Base-by-base conservation (phyloP, 2,888 invertebrate species). In the Sminthurides aquaticus region DNA sequence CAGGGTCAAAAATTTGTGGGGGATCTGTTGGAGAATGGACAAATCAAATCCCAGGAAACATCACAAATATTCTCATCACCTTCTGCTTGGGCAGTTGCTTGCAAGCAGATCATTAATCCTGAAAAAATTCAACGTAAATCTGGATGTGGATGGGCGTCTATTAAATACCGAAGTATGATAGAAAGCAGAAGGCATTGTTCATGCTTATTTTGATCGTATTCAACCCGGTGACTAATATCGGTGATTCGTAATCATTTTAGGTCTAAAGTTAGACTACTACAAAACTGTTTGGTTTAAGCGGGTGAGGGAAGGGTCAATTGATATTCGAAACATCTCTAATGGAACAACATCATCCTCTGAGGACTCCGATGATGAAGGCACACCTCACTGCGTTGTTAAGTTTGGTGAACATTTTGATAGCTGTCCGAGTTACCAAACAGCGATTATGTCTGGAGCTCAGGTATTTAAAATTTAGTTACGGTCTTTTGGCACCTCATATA, bases 111-210 rank as follows among this genome's bases (percentile, higher is more conserved):
- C 65, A 90, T 93, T 60, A 92, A 93, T 79, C 92, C 93, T 0
- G 89, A 90, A 69, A 92, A 92, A 78, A 71, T 70, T 56, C 64
- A 67, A 54, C 60, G 72, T 26, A 89, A 91, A 76, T 91, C 91
- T 49, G 92, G 92, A 1, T 93, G 92, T 80, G 93, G 93, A 1
- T 93, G 94, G 93, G 91, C 91, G 1, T 91, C 91, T 1, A 91
- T 74, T 54, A 74, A 74, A 66, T 73, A 73, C 58, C 66, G 91
- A 43, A 88, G 90, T 79, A 57, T 22, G 64, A 52, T 5, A 52
- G 8, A 26, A 15, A 43, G 2, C 24, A 26, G 22, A 28, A 26
- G 20, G 2, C 8, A 2, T 26, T 2, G 57, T 28, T 34, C 29
- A 26, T n/a, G n/a, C n/a, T n/a, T n/a, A n/a, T n/a, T n/a, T n/a